These are phyloP conservation scores for Malurus cyaneus DNA, from an alignment of 2,113 vertebrate species.

Conservation along the genomic window DNA sequence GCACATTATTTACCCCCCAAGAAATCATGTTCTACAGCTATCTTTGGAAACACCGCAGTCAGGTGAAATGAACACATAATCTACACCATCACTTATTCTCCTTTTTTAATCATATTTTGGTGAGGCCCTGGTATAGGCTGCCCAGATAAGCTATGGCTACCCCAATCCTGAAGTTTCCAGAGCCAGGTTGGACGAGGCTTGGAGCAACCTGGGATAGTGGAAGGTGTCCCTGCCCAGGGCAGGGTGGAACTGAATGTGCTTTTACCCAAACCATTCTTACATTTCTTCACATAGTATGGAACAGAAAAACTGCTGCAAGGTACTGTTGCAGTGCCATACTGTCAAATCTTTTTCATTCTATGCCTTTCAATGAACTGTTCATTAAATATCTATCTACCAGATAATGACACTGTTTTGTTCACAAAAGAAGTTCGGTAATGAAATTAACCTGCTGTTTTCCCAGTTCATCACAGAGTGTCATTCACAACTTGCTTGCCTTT, in stretches of 20 bases:
- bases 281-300: not conserved
- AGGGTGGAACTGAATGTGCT: not conserved
- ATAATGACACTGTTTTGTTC: not conserved
- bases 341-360: not conserved
- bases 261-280: not conserved
- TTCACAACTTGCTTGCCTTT: accelerated
- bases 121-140: not conserved
- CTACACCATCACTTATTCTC: not conserved
- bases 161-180: not conserved
- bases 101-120: not conserved
- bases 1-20: not conserved
- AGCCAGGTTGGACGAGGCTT: not conserved
- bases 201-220: accelerated
- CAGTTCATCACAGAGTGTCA: too few relatives aligned
- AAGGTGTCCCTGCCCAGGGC: not conserved
- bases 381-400: not conserved
- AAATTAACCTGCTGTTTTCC: not conserved
- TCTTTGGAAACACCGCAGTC: not conserved
- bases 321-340: not conserved
- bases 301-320: not conserved
- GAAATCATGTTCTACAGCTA: accelerated
- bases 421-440: not conserved
- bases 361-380: not conserved
- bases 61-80: not conserved
- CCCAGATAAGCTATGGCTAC: not conserved